A percentile compares a stretch with the other conserved stretches of the same genome.
phyloP scores from a whole-genome alignment of 2,113 vertebrate genomes.

The Collichthys lucidus region DNA sequence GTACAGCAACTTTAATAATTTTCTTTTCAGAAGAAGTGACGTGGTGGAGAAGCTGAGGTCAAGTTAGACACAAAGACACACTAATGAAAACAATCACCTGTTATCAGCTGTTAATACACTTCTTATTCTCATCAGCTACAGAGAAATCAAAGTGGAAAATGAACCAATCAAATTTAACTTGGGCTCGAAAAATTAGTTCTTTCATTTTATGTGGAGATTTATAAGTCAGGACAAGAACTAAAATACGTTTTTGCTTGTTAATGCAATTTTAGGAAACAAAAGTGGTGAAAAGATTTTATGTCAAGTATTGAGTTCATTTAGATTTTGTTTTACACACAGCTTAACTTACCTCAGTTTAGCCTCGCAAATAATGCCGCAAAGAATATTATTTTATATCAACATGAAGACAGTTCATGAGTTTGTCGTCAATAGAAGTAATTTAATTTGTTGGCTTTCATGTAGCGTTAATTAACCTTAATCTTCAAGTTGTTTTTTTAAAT shows the following conservation, averaged over 20 bases:
- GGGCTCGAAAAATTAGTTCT: neutral
- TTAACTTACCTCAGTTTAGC: neutral
- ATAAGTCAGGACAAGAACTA: neutral
- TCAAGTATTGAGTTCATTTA: neutral
- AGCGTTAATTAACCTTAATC: conserved; percentile 8
- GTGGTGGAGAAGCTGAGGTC: conserved; percentile 61
- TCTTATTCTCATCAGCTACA: conserved; percentile 39
- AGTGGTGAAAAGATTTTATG: neutral
- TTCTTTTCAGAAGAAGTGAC: conserved; percentile 59
- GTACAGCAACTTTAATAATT: conserved; percentile 48
- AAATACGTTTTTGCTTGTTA: neutral
- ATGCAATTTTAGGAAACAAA: conserved; percentile 26
- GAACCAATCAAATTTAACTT: conserved; percentile 52
- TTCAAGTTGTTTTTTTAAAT: neutral
- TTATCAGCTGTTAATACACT: conserved; percentile 50
- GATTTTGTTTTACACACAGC: neutral
- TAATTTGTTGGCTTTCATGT: neutral
- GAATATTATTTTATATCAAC: conserved; percentile 12
- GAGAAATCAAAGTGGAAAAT: conserved; percentile 60
- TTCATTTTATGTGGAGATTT: conserved; percentile 29
- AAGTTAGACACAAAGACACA: conserved; percentile 65
- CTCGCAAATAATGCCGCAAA: neutral
- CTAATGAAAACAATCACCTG: conserved; percentile 70
- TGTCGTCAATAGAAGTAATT: neutral
- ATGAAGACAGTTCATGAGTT: neutral